Conservation (phyloP, 2,797 vertebrate genomes). For the Eupleurogrammus muticus region DNA sequence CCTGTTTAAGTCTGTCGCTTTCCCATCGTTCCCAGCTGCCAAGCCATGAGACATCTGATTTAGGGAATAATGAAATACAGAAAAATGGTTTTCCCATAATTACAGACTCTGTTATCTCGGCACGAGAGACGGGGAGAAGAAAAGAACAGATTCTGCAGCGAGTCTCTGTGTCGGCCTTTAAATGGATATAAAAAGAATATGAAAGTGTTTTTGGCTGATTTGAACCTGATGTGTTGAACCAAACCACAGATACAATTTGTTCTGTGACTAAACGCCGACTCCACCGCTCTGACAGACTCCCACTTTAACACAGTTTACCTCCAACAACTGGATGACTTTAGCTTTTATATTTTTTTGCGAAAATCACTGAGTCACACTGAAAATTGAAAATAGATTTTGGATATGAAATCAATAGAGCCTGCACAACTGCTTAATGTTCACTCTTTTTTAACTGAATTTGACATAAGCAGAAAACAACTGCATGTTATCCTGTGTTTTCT, state of each 20-base stretch:
- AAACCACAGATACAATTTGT: not conserved
- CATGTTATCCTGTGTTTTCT: too few relatives aligned
- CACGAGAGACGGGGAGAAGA: conserved; percentile 36
- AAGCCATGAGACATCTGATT: conserved; percentile 93
- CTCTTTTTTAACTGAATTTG: too few relatives aligned
- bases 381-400: too few relatives aligned
- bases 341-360: too few relatives aligned
- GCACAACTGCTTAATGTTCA: too few relatives aligned
- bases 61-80: conserved; percentile 91
- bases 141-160: conserved; percentile 1
- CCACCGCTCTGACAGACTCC: not conserved
- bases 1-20: conserved; percentile 91
- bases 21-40: conserved; percentile 87
- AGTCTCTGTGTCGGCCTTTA: not conserved
- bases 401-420: too few relatives aligned
- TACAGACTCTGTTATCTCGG: conserved; percentile 87
- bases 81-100: conserved; percentile 91
- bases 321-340: too few relatives aligned
- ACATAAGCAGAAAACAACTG: too few relatives aligned
- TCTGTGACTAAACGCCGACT: not conserved
- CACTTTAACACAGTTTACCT: too few relatives aligned
- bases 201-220: conserved; percentile 29
- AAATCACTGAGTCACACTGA: too few relatives aligned
- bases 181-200: not conserved
- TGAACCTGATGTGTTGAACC: conserved; percentile 24